These are phyloP conservation scores for Nemurella pictetii DNA, from an alignment of 2,888 invertebrate species.

Conservation along the genomic window DNA sequence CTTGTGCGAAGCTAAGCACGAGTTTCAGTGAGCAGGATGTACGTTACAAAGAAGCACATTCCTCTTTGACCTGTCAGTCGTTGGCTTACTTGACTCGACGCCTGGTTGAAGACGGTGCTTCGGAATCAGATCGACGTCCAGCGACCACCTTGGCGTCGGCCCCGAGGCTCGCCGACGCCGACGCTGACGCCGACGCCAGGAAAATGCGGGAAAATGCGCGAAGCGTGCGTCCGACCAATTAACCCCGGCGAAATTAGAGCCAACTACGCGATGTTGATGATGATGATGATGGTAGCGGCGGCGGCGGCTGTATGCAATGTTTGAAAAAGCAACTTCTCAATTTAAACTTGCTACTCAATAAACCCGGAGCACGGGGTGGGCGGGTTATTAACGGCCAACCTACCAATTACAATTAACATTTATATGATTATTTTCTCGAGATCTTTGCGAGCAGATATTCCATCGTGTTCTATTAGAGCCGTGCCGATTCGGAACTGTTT, in stretches of 20 bases:
- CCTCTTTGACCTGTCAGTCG: too few relatives aligned
- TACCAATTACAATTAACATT: constrained; percentile 42
- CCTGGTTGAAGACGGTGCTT: too few relatives aligned
- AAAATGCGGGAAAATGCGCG: too few relatives aligned
- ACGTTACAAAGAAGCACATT: too few relatives aligned
- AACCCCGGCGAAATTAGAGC: not conserved
- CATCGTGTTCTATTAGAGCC: not conserved
- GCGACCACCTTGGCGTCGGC: too few relatives aligned
- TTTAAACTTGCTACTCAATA: constrained; percentile 37
- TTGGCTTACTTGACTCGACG: too few relatives aligned
- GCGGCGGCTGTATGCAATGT: not conserved
- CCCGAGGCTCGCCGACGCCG: too few relatives aligned
- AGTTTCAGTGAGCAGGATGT: too few relatives aligned
- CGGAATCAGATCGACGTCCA: too few relatives aligned
- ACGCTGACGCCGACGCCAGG: too few relatives aligned
- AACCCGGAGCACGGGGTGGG: not conserved
- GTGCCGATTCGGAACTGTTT: not conserved
- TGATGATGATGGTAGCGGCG: not conserved
- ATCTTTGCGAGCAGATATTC: constrained; percentile 24
- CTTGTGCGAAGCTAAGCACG: too few relatives aligned
- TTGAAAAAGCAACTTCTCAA: constrained; percentile 34
- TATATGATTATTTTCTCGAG: constrained; percentile 36
- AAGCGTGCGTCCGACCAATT: constrained; percentile 9
- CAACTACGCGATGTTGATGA: not conserved
- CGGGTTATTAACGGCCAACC: constrained; percentile 34